Evolutionary conservation across 2,888 invertebrate species (phyloP).

Genomic region (Abrostola triplasia): DNA sequence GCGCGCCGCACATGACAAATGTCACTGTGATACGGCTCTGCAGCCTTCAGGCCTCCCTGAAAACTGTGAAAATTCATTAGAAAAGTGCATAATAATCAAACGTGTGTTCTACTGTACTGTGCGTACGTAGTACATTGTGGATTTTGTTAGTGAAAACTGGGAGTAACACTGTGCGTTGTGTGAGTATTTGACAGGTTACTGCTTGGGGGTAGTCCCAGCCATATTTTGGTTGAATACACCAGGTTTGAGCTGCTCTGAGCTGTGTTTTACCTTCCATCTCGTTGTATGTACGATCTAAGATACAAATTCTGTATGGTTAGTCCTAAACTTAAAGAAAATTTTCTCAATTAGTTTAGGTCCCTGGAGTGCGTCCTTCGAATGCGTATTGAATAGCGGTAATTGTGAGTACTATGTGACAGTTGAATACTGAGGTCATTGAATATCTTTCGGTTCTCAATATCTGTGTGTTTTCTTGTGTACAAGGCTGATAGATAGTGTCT

Average conservation of each 20-base stretch:
- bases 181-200: conserved; percentile 72
- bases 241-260: conserved; percentile 29
- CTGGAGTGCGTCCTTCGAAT: conserved; percentile 25
- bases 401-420: conserved; percentile 37
- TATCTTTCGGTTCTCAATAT: conserved; percentile 13
- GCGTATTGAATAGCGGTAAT: conserved; percentile 7
- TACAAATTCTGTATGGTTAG: not conserved
- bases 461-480: conserved; percentile 22
- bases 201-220: conserved; percentile 54
- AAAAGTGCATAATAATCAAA: conserved; percentile 65
- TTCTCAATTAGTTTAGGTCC: conserved; percentile 7
- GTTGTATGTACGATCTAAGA: not conserved
- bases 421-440: conserved; percentile 24
- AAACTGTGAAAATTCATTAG: conserved; percentile 72
- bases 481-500: conserved; percentile 46
- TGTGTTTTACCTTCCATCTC: not conserved
- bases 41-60: conserved; percentile 83
- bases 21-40: conserved; percentile 82
- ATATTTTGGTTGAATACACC: conserved; percentile 48
- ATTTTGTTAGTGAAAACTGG: conserved; percentile 60
- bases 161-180: conserved; percentile 65
- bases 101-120: conserved; percentile 64
- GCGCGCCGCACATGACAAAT: conserved; percentile 81
- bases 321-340: conserved; percentile 14
- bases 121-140: conserved; percentile 62